Evolutionary conservation across 2,797 vertebrate genomes (phyloP), one percentile per base, ranked within the genome.

Genomic region (Novumbra hubbsi): DNA sequence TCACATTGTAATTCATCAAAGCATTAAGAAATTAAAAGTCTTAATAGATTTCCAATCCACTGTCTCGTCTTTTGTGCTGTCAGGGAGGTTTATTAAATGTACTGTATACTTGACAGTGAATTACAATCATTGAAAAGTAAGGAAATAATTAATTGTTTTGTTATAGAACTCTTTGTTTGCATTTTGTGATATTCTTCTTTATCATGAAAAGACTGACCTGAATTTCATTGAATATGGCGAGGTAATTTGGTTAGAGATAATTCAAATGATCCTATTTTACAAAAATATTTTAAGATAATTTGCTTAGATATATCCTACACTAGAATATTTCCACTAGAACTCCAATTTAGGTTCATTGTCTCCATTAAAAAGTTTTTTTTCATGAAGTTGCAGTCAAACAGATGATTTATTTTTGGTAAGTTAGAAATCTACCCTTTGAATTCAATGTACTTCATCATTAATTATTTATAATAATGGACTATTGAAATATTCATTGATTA

Each of bases 1-100:
- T 75, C 68, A 85, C 87, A 85, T 78, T 90, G 76, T 85, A 34
- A 57, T 52, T 83, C 88, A 84, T 81, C 79, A 86, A 90, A 88
- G 71, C 81, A 80, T 75, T 78, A 50, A 86, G 74, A 90, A 91
- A 92, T 90, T 90, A 88, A 92, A 92, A 92, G 91, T 92, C 91
- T 92, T 92, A 92, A 92, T 89, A 92, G 89, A 91, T 91, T 90
- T 92, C 83, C 78, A 68, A 77, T 69, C 50, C 60, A 72, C 60
- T 78, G 80, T 68, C 17, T 41, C 68, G 21, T 41, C 81, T 68
- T 63, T 14, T 41, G 24, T 72, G n/a, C 24, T 9, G n/a, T 21
- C 50, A 55, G 19, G 50, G 0, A n/a, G 6, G 19, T 55, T n/a
- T n/a, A 55, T 17, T 55, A 55, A 55, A n/a, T 21, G 19, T 55